These are phyloP conservation scores for Varecia variegata DNA, from an alignment of 2,797 vertebrate genomes.

Conservation along the genomic window DNA sequence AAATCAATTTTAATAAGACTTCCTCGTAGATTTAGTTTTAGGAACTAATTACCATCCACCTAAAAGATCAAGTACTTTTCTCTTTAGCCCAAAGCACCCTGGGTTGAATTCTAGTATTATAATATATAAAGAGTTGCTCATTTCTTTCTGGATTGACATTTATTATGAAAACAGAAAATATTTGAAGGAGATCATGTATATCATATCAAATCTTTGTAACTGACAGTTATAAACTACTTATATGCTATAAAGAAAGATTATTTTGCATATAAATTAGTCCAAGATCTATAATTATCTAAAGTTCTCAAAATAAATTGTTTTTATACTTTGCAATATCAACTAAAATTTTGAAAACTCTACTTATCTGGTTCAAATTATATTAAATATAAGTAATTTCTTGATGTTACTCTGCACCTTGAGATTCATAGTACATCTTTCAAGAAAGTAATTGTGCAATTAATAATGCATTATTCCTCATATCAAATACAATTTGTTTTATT, in stretches of 20 bases:
- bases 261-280: not conserved
- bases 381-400: conserved; percentile 42
- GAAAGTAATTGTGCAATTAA: conserved; percentile 60
- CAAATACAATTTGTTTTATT: conserved; percentile 1
- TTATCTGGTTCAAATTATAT: conserved; percentile 22
- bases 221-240: not conserved
- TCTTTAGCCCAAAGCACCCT: not conserved
- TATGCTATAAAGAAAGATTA: conserved; percentile 2
- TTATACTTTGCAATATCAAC: conserved; percentile 18
- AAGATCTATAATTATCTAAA: conserved; percentile 26
- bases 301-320: conserved; percentile 61
- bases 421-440: conserved; percentile 52
- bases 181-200: not conserved
- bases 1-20: conserved; percentile 40
- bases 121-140: not conserved
- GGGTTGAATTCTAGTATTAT: not conserved
- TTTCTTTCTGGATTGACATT: not conserved
- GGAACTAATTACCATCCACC: not conserved
- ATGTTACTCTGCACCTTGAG: not conserved
- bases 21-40: not conserved
- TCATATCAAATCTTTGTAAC: not conserved
- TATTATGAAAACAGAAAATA: not conserved
- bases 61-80: conserved; percentile 41
- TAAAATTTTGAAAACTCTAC: conserved; percentile 44
- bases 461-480: conserved; percentile 35